Percentiles rank a stretch among this genome's conserved stretches.
These are phyloP conservation scores for Ophioninae sp. DNA, from an alignment of 2,888 invertebrate genomes.

Conservation along the genomic window DNA sequence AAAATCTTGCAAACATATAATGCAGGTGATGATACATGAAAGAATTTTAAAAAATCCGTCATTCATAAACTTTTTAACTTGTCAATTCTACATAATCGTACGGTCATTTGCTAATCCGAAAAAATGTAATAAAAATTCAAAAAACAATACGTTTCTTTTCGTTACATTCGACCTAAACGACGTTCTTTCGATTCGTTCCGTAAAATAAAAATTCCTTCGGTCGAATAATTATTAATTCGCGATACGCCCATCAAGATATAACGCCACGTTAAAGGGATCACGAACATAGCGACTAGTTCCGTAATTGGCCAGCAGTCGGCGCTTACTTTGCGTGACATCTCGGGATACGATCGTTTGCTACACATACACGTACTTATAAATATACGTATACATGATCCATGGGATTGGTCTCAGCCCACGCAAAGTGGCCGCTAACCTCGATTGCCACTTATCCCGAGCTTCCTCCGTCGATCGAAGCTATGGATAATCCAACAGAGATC, in stretches of 20 bases:
- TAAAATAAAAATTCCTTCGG: slow-evolving; percentile 9
- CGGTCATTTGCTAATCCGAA: too few relatives aligned
- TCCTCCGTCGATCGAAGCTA: slow-evolving; percentile 47
- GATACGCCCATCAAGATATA: slow-evolving; percentile 30
- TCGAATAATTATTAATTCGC: neutral
- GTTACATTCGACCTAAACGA: neutral
- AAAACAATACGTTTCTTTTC: neutral
- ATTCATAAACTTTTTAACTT: too few relatives aligned
- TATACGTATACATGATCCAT: slow-evolving; percentile 22
- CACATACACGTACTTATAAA: slow-evolving; percentile 15
- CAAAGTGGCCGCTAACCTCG: slow-evolving; percentile 63
- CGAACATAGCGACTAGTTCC: slow-evolving; percentile 31
- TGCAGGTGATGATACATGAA: too few relatives aligned
- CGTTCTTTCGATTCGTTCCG: neutral
- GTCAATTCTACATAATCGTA: too few relatives aligned
- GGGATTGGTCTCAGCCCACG: slow-evolving; percentile 53
- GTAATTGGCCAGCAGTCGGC: slow-evolving; percentile 55
- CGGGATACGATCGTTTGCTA: slow-evolving; percentile 51
- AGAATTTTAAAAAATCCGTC: too few relatives aligned
- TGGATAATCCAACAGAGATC: slow-evolving; percentile 54
- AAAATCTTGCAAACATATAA: too few relatives aligned
- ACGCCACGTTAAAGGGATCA: slow-evolving; percentile 25
- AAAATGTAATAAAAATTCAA: neutral
- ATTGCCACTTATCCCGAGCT: slow-evolving; percentile 65
- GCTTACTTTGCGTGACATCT: slow-evolving; percentile 58